Percentiles rank a stretch among this genome's conserved stretches.
Evolutionary conservation across 1,140 invertebrate species (phyloP).

Genomic region (Nebria ingens): DNA sequence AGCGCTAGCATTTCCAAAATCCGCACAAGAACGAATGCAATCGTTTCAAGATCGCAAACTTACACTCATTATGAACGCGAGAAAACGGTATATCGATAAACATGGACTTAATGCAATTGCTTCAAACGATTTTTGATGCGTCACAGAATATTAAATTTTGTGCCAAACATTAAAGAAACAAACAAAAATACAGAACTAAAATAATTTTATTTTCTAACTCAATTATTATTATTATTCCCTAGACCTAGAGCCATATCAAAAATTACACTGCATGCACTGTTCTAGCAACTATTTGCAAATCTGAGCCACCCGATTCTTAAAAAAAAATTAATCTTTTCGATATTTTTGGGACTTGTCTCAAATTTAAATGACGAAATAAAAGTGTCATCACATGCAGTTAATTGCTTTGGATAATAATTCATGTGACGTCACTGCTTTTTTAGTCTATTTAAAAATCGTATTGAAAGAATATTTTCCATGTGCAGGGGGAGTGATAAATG

Average conservation of each 20-base stretch:
- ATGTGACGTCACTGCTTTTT: no score
- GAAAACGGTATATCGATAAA: slow-evolving; percentile 68
- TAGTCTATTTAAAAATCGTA: no score
- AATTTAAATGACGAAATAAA: no score
- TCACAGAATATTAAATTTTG: background rate
- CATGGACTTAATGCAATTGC: slow-evolving; percentile 45
- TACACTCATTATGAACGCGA: slow-evolving; percentile 64
- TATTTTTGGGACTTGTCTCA: no score
- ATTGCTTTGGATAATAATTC: no score
- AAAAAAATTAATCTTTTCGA: no score
- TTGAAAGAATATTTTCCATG: no score
- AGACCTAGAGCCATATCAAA: slow-evolving; percentile 4
- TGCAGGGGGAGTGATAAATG: no score
- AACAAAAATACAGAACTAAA: background rate
- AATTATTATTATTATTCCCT: background rate
- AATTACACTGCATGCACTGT: background rate
- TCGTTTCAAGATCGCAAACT: slow-evolving; percentile 69
- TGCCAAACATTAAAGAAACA: background rate
- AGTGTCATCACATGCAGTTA: no score
- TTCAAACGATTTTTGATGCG: slow-evolving; percentile 8
- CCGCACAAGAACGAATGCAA: slow-evolving; percentile 49
- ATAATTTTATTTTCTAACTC: no score
- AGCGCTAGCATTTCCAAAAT: slow-evolving; percentile 46
- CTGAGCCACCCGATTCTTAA: no score
- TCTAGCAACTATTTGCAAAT: no score